Base-by-base conservation (phyloP, 2,888 invertebrate species). In the Hemaris fuciformis region DNA sequence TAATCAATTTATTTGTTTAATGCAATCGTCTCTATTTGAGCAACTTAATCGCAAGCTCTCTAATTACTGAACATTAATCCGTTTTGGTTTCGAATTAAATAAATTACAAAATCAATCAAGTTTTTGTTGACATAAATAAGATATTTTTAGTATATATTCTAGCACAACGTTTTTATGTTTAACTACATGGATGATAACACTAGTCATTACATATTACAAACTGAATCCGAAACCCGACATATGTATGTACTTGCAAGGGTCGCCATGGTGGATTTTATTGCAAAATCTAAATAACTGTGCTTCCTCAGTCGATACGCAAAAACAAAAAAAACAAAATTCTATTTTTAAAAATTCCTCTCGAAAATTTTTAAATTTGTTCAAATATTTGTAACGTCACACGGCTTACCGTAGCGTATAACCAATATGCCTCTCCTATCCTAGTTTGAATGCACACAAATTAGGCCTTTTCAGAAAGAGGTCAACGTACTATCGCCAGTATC, bases 371-470 rank as follows among this genome's bases (percentile, higher is more conserved):
- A 6, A 15, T 25, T n/a, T 10, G 2, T 25, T 42, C 15, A 3
- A 31, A n/a, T 57, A 22, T 57, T 18, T 18, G 10, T 7, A 22
- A 6, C 41, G 10, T 13, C n/a, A n/a, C 57, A 10, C n/a, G 64
- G 67, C 73, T 62, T 72, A 62, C 70, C 59, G 42, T 62, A 38
- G 23, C 34, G 61, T 57, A 7, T 53, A 31, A 23, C 38, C 42
- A 59, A 38, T 59, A 56, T 62, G 42, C 56, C 64, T 64, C 62
- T 61, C 64, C 58, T 31, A 22, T 18, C 46, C 15, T 46, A 57
- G 57, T 62, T 80, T 62, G 81, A 82, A 79, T 80, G 75, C 73
- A 75, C 70, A 72, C 74, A 77, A 81, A 80, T 83, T 81, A 75
- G 79, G 69, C 68, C 76, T 78, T 80, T 81, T 80, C 59, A 62